phyloP scores from a whole-genome alignment of 2,113 vertebrate species.

The Nyctibius bracteatus region DNA sequence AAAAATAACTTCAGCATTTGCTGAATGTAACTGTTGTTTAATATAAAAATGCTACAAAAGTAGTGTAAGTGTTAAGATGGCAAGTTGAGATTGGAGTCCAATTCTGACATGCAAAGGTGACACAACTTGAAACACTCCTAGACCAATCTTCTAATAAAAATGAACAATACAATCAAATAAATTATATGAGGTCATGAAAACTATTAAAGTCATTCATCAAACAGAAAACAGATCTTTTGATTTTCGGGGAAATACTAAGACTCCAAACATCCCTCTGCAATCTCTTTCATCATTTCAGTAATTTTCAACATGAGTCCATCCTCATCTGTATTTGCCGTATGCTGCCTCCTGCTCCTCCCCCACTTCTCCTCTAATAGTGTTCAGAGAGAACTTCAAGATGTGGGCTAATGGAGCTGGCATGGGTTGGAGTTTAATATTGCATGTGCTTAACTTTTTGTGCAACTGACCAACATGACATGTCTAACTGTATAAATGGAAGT shows the following conservation, averaged over 20 bases:
- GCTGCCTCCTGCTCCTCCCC: slow-evolving; percentile 27
- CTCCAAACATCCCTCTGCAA: slow-evolving; percentile 20
- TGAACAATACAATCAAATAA: slow-evolving; percentile 33
- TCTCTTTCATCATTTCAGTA: slow-evolving; percentile 48
- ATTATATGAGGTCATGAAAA: slow-evolving; percentile 47
- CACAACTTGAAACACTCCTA: neutral
- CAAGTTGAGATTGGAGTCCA: neutral
- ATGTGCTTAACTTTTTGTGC: slow-evolving; percentile 77
- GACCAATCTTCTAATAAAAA: neutral
- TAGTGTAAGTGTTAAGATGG: neutral
- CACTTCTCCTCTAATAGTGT: slow-evolving; percentile 48
- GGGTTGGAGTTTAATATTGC: slow-evolving; percentile 76
- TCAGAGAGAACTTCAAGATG: slow-evolving; percentile 69
- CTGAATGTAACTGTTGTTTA: neutral
- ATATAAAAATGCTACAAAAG: neutral
- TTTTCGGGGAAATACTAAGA: neutral
- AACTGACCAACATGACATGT: slow-evolving; percentile 83
- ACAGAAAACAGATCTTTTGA: slow-evolving; percentile 44
- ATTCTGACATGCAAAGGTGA: neutral
- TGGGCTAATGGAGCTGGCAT: slow-evolving; percentile 75
- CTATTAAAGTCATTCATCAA: slow-evolving; percentile 47
- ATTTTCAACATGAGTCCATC: slow-evolving; percentile 26
- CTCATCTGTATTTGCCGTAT: neutral
- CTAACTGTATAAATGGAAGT: slow-evolving; percentile 90
- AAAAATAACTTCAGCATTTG: neutral